These are phyloP conservation scores for Oncorhynchus keta DNA, from an alignment of 2,113 vertebrate genomes.

Conservation along the genomic window DNA sequence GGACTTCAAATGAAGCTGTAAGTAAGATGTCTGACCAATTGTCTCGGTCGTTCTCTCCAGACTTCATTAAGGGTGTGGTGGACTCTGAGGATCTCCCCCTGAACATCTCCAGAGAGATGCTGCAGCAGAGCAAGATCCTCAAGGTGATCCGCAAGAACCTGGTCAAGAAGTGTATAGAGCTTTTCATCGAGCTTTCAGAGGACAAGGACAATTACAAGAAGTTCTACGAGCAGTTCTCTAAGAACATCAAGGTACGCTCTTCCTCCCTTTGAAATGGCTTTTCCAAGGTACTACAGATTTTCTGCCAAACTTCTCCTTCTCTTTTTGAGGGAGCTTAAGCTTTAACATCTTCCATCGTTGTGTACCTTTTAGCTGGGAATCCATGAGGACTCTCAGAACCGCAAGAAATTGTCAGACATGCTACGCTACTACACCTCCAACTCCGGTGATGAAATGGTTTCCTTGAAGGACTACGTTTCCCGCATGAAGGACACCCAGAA, in stretches of 20 bases:
- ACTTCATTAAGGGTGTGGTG: slow-evolving; percentile 62
- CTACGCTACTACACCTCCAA: slow-evolving; percentile 75
- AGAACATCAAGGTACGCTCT: slow-evolving; percentile 75
- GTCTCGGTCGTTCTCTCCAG: neutral
- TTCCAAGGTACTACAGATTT: too few relatives aligned
- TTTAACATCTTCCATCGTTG: neutral
- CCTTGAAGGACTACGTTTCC: slow-evolving; percentile 71
- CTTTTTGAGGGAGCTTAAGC: neutral
- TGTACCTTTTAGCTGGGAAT: slow-evolving; percentile 70
- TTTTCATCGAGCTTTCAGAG: slow-evolving; percentile 75
- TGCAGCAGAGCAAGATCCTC: slow-evolving; percentile 82
- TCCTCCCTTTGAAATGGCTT: neutral
- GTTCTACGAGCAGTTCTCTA: slow-evolving; percentile 79
- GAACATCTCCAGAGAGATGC: slow-evolving; percentile 80
- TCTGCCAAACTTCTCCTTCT: neutral
- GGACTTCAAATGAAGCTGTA: too few relatives aligned
- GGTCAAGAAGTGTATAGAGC: slow-evolving; percentile 80
- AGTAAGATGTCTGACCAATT: neutral
- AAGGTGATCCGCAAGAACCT: slow-evolving; percentile 80
- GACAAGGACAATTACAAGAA: slow-evolving; percentile 83
- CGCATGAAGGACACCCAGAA: slow-evolving; percentile 81
- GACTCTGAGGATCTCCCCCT: slow-evolving; percentile 78
- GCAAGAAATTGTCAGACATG: slow-evolving; percentile 75
- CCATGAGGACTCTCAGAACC: slow-evolving; percentile 77
- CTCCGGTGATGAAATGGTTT: slow-evolving; percentile 73